A percentile compares a stretch with the other conserved stretches of the same genome.
Conservation (phyloP, 2,797 vertebrate genomes). For the Tiaroga cobitis region DNA sequence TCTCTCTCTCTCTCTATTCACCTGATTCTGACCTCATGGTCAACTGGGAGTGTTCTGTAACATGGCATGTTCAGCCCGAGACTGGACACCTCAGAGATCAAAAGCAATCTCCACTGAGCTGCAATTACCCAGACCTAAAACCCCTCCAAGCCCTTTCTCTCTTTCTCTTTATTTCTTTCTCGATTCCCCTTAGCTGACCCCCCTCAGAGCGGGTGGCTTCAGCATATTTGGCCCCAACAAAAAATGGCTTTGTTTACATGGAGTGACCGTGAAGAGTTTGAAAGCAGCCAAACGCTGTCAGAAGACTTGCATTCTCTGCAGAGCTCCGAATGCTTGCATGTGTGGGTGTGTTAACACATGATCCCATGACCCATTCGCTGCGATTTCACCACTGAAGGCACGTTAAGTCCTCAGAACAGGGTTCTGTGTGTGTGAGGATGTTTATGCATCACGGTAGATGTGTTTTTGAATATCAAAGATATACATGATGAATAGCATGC, state of each 20-base stretch:
- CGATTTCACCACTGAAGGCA: slow-evolving; percentile 74
- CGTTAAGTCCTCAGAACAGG: slow-evolving; percentile 66
- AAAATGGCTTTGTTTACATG: slow-evolving; percentile 81
- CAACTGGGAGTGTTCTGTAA: slow-evolving; percentile 78
- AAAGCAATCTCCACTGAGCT: slow-evolving; percentile 82
- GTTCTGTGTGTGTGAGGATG: neutral
- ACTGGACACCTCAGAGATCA: slow-evolving; percentile 84
- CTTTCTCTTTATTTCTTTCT: slow-evolving; percentile 62
- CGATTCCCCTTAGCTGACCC: slow-evolving; percentile 2
- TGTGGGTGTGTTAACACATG: slow-evolving; percentile 77
- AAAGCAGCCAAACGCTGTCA: slow-evolving; percentile 74
- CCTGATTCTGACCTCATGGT: slow-evolving; percentile 80
- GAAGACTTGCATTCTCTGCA: slow-evolving; percentile 77
- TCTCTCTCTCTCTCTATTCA: slow-evolving; percentile 49
- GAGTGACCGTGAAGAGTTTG: slow-evolving; percentile 71
- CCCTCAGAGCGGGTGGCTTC: slow-evolving; percentile 72
- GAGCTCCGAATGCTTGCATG: slow-evolving; percentile 74
- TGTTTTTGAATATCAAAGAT: slow-evolving; percentile 4
- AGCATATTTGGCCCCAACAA: slow-evolving; percentile 78
- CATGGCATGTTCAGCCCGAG: slow-evolving; percentile 78
- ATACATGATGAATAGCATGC: slow-evolving; percentile 5
- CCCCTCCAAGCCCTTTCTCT: slow-evolving; percentile 65
- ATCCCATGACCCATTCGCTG: slow-evolving; percentile 75
- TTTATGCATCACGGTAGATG: neutral
- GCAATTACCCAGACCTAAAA: slow-evolving; percentile 82